Base-by-base conservation (phyloP, 2,888 invertebrate species). In the Temnothorax unifasciatus region DNA sequence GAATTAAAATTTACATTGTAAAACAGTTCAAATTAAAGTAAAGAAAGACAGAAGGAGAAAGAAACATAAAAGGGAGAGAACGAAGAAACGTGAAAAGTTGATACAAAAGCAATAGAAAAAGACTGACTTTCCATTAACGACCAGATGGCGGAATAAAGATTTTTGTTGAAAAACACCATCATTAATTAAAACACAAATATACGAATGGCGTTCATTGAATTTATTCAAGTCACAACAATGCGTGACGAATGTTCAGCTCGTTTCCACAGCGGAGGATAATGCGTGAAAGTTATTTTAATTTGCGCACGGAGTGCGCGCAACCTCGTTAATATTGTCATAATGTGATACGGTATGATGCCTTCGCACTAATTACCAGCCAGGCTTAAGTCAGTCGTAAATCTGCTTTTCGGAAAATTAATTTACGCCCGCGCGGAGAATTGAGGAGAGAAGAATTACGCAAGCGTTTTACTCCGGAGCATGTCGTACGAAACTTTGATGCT, bases 381-480 rank as follows among this genome's bases (percentile, higher is more conserved):
- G 83, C 59, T 86, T 86, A 89, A 86, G 69, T 71, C 64, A 61
- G 54, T 85, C 71, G 54, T 86, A 85, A 89, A 86, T 85, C 68
- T 84, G 69, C 63, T 89, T 87, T 86, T 59, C 66, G 66, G 82
- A 81, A 89, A 89, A 86, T 85, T 52, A 85, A 76, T 77, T 71
- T 82, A 63, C 34, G 38, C 15, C n/a, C 61, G 11, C 76, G 21
- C 21, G 8, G 3, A 15, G 9, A 13, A 34, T n/a, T n/a, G 21
- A 8, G 66, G 47, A 29, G 44, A 8, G 15, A 54, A 50, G 11
- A 57, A 41, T 21, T 66, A 54, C 34, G 41, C 4, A 50, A 59
- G 29, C 50, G 21, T 63, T 71, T 71, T 25, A 44, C 38, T 38
- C 63, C 18, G 59, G 29, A 54, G n/a, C 25, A 25, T 18, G 18